These are phyloP conservation scores for Apamea anceps DNA, from an alignment of 2,888 invertebrate species.

Conservation along the genomic window DNA sequence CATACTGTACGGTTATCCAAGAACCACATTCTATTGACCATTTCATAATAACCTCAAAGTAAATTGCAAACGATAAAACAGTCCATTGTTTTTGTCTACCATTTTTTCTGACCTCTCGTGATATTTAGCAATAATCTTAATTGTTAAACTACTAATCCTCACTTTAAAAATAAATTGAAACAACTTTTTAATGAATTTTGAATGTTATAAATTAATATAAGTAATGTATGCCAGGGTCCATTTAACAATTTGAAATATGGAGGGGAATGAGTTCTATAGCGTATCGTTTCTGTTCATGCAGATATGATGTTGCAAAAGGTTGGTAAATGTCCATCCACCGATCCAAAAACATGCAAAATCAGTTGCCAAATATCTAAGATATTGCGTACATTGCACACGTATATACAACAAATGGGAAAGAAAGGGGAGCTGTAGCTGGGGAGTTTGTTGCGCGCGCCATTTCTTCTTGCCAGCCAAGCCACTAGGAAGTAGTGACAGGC, in stretches of 20 bases:
- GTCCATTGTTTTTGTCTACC: not conserved
- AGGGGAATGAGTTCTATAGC: not conserved
- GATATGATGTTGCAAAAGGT: not conserved
- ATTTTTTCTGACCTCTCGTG: not conserved
- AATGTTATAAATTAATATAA: not conserved
- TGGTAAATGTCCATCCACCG: not conserved
- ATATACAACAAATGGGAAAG: not conserved
- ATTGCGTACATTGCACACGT: not conserved
- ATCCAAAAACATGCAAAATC: not conserved
- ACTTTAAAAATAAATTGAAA: not conserved
- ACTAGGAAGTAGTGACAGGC: not conserved
- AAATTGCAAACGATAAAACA: slow-evolving; percentile 5
- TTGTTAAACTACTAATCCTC: not conserved
- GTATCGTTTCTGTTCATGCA: not conserved
- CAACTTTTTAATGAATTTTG: not conserved
- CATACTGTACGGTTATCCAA: not conserved
- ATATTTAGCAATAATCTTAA: slow-evolving; percentile 4
- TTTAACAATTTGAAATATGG: not conserved
- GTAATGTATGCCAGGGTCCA: not conserved
- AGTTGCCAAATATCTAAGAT: not conserved
- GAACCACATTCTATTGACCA: not conserved
- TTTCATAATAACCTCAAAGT: not conserved
- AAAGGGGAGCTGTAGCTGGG: not conserved
- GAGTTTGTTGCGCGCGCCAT: not conserved
- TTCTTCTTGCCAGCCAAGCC: not conserved